Evolutionary conservation across 1,140 invertebrate species (phyloP), one percentile per base, ranked within the genome.

Genomic region (Neotoxoptera formosana): DNA sequence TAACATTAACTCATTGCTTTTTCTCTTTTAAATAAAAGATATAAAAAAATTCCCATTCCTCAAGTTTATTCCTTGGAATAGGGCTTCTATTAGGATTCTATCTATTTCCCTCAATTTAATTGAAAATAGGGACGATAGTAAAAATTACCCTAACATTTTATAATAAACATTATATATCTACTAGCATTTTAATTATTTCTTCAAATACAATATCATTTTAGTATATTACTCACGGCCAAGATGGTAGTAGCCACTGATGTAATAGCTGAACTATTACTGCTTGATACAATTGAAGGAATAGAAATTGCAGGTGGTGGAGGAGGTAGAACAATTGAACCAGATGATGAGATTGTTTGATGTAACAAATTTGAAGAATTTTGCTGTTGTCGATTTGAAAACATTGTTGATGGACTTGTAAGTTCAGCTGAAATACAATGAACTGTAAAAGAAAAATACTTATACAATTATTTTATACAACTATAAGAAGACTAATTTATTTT

Each of bases 361-460:
- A 67, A 60, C 53, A 67, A 60, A 90, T 90, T 67, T 60, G 89
- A 45, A n/a, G 89, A 20, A 41, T 90, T 90, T 45, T 90, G 89
- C 60, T 25, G 88, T 90, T 90, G 89, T 67, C 53, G 53, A 34
- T 90, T 90, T 45, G 89, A 90, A 90, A 90, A 90, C 89, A 90
- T 90, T 67, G 25, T 90, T 67, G 34, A 89, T 67, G 53, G 36
- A 36, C n/a, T 90, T n/a, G 34, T 41, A 60, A n/a, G 87, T 25
- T 53, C 1, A 89, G 1, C 51, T 89, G 25, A 36, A 89, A 89
- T 14, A 84, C 7, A 45, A 45, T 8, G 21, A 45, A 53, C 7
- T 48, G 36, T 56, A 56, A 41, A 25, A 41, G 9, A n/a, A 34
- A 34, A 87, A 20, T 87, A 21, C 1, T 87, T 20, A 4, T 47